Percentiles rank a stretch among this genome's conserved stretches.
These are phyloP conservation scores for Kryphioiulus occultus DNA, from an alignment of 2,888 invertebrate genomes.

Conservation along the genomic window DNA sequence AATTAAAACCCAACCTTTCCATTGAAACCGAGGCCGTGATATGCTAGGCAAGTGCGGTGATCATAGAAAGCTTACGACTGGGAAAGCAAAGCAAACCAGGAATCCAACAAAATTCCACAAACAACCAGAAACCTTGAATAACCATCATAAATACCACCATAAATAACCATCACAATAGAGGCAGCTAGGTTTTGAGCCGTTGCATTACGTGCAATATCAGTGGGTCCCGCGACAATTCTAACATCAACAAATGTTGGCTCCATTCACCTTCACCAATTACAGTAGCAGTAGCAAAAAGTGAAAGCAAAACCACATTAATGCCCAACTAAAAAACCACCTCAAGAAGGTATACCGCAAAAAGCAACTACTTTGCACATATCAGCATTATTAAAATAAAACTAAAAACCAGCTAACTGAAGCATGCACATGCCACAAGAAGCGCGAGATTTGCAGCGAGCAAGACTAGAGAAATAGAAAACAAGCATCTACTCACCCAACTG, in stretches of 20 bases:
- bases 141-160: too few species aligned
- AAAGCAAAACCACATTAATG: not conserved
- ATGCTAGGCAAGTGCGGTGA: not conserved
- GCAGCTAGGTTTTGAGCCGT: too few species aligned
- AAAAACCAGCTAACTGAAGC: not conserved
- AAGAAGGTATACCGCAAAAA: not conserved
- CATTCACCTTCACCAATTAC: not conserved
- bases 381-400: not conserved
- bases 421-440: not conserved
- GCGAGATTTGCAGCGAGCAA: not conserved
- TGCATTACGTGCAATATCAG: not conserved
- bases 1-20: not conserved
- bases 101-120: not conserved
- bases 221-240: not conserved
- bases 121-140: not conserved
- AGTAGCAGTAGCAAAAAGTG: too few species aligned
- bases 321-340: not conserved
- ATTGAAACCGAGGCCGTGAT: not conserved
- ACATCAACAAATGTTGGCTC: not conserved
- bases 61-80: not conserved
- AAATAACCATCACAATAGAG: too few species aligned
- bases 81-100: not conserved
- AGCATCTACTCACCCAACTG: conserved; percentile 45
- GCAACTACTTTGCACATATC: not conserved
- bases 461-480: not conserved